Evolutionary conservation across 2,797 vertebrate species (phyloP).

Genomic region (Mionectes olivaceus): DNA sequence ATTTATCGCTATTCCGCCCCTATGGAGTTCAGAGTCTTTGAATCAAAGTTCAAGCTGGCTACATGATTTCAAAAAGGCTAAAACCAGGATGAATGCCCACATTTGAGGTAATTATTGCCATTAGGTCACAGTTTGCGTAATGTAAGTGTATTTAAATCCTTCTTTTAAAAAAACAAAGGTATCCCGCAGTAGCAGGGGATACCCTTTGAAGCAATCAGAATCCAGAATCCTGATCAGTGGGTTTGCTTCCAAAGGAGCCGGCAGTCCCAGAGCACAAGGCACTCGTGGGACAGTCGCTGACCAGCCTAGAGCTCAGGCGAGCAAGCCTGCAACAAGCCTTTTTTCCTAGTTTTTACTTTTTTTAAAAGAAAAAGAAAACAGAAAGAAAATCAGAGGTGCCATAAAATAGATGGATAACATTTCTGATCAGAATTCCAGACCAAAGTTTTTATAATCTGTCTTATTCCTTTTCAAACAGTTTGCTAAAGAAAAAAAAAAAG

Average conservation of each 20-base stretch:
- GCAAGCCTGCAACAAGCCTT: conserved; percentile 57
- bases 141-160: conserved; percentile 77
- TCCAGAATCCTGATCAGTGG: conserved; percentile 65
- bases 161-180: conserved; percentile 60
- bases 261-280: not conserved
- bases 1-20: conserved; percentile 72
- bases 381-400: conserved; percentile 26
- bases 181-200: conserved; percentile 22
- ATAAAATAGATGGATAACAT: conserved; percentile 7
- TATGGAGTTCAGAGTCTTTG: conserved; percentile 68
- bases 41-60: conserved; percentile 78
- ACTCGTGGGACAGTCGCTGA: conserved; percentile 4
- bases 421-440: conserved; percentile 66
- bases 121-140: conserved; percentile 83
- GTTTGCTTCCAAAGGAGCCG: conserved; percentile 76
- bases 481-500: not conserved
- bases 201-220: conserved; percentile 58
- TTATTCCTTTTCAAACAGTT: conserved; percentile 36
- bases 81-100: conserved; percentile 83
- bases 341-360: not conserved
- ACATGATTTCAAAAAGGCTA: conserved; percentile 81
- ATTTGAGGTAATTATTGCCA: conserved; percentile 85
- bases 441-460: conserved; percentile 17
- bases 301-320: conserved; percentile 68
- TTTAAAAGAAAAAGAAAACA: conserved; percentile 20